Conservation (phyloP, 2,113 vertebrate genomes). For the Centropus bengalensis region DNA sequence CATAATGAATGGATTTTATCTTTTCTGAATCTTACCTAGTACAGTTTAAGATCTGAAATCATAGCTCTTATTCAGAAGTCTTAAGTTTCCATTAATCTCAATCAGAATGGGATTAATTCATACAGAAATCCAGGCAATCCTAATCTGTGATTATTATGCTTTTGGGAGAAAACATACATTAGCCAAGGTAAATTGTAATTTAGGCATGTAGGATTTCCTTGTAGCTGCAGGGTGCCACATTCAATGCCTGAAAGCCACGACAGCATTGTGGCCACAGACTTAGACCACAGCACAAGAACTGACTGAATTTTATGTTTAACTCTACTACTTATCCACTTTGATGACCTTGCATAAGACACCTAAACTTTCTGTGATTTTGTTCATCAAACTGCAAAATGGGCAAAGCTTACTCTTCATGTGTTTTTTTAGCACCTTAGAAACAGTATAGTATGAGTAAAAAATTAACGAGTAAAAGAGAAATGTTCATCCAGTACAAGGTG, state of each 20-base stretch:
- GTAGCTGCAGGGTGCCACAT: not conserved
- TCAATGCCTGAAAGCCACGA: not conserved
- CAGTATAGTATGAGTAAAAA: not conserved
- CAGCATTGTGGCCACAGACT: not conserved
- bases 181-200: not conserved
- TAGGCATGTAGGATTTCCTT: not conserved
- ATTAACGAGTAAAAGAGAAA: not conserved
- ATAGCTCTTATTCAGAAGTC: not conserved
- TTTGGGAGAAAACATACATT: not conserved
- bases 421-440: not conserved
- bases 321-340: not conserved
- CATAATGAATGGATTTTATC: not conserved
- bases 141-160: not conserved
- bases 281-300: not conserved
- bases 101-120: not conserved
- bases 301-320: not conserved
- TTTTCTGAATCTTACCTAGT: not conserved
- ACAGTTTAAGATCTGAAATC: not conserved
- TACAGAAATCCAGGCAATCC: not conserved
- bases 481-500: not conserved
- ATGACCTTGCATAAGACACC: not conserved
- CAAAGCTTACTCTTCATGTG: slow-evolving; percentile 1
- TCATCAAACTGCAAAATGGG: slow-evolving; percentile 22
- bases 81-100: not conserved
- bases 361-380: not conserved